Evolutionary conservation across 2,113 vertebrate genomes (phyloP).

Genomic region (Amphiprion ocellaris): DNA sequence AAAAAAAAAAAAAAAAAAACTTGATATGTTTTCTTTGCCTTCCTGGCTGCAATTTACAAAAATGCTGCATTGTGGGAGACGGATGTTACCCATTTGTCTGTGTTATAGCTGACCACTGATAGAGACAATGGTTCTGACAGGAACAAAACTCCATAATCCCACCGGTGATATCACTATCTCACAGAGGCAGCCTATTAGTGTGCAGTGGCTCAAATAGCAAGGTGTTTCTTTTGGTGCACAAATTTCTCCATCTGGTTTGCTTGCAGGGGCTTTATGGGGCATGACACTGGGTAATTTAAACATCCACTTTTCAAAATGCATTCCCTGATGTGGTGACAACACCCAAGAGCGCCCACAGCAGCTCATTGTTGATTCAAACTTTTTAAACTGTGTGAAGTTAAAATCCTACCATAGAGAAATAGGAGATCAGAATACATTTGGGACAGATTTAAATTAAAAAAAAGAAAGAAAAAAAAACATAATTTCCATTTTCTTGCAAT

Average conservation of each 20-base stretch:
- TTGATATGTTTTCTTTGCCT: constrained; percentile 50
- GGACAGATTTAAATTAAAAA: not conserved
- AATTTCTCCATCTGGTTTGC: constrained; percentile 31
- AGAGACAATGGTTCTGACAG: constrained; percentile 49
- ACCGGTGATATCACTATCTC: constrained; percentile 35
- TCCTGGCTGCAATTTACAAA: constrained; percentile 44
- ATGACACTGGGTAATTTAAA: constrained; percentile 22
- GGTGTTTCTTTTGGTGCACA: constrained; percentile 28
- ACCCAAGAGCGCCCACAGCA: not conserved
- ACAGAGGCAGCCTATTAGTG: constrained; percentile 47
- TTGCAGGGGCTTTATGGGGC: constrained; percentile 29
- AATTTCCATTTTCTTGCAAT: not conserved
- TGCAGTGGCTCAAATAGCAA: constrained; percentile 30
- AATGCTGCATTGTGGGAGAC: constrained; percentile 53
- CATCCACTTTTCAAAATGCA: constrained; percentile 33
- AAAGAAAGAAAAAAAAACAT: not conserved
- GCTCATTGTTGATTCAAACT: constrained; percentile 12
- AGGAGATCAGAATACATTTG: not conserved
- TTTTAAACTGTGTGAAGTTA: not conserved
- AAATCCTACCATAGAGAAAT: not conserved
- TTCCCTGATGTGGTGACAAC: not conserved
- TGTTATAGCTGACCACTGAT: constrained; percentile 70
- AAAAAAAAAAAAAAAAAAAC: constrained; percentile 1
- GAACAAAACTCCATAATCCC: constrained; percentile 43
- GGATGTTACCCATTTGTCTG: constrained; percentile 74